A percentile compares a stretch with the other conserved stretches of the same genome.
Evolutionary conservation across 2,888 invertebrate species (phyloP).

Genomic region (Leptogaster cylindrica): DNA sequence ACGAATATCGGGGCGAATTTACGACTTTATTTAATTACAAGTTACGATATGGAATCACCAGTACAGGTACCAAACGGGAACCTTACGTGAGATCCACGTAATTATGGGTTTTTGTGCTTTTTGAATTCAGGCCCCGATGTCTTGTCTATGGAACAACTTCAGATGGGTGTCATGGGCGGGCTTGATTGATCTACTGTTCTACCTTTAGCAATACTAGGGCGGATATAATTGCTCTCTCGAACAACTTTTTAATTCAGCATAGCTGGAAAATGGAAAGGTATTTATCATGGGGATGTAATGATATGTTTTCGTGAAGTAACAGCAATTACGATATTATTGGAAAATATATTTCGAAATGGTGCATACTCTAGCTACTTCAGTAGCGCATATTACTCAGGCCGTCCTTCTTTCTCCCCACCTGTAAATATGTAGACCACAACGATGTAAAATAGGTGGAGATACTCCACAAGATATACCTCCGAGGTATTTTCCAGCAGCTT

Average conservation of each 20-base stretch:
- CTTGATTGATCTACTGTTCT: conserved; percentile 24
- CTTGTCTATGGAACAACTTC: conserved; percentile 6
- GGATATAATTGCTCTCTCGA: conserved; percentile 29
- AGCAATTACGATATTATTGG: conserved; percentile 37
- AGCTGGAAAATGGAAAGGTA: not conserved
- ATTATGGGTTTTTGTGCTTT: conserved; percentile 19
- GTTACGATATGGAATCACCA: conserved; percentile 25
- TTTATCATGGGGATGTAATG: conserved; percentile 32
- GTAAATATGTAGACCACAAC: too few species aligned
- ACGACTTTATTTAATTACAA: conserved; percentile 47
- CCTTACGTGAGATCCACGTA: conserved; percentile 13
- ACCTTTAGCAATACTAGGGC: conserved; percentile 30
- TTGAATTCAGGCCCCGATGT: conserved; percentile 5
- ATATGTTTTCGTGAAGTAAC: conserved; percentile 21
- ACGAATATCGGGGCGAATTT: conserved; percentile 42
- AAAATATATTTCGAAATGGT: conserved; percentile 19
- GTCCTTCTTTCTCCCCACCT: not conserved
- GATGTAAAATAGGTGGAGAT: too few species aligned
- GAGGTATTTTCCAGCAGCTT: too few species aligned
- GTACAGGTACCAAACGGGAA: not conserved
- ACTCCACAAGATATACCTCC: too few species aligned
- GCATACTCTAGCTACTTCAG: not conserved
- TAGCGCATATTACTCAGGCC: conserved; percentile 18
- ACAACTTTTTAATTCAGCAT: conserved; percentile 20
- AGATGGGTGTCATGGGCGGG: conserved; percentile 28